Conservation (phyloP, 2,888 invertebrate genomes). For the Brenthis ino region DNA sequence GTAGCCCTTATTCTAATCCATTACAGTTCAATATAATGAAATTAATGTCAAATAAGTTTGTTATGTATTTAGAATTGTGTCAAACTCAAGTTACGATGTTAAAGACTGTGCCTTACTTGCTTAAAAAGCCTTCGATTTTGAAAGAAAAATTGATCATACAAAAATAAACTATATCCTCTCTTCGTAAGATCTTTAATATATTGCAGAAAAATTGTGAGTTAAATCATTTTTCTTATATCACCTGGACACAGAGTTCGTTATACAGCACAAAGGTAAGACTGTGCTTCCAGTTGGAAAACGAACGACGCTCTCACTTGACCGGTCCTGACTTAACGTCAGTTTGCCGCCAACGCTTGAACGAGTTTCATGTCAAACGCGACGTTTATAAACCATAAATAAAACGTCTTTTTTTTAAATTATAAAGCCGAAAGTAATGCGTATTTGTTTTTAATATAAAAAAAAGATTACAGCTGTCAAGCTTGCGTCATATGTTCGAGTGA, state of each 20-base stretch:
- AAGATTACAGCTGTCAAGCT: slow-evolving; percentile 22
- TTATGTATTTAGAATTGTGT: not conserved
- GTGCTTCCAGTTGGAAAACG: slow-evolving; percentile 52
- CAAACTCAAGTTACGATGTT: not conserved
- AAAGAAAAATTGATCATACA: not conserved
- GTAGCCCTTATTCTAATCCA: slow-evolving; percentile 12
- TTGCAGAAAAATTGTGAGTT: not conserved
- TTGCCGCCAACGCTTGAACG: slow-evolving; percentile 60
- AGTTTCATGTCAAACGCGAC: slow-evolving; percentile 55
- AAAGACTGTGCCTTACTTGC: not conserved
- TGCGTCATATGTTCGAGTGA: slow-evolving; percentile 43
- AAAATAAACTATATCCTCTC: not conserved
- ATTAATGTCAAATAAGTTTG: not conserved
- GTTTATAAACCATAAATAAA: slow-evolving; percentile 53
- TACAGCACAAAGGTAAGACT: slow-evolving; percentile 29
- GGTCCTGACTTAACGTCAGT: slow-evolving; percentile 59
- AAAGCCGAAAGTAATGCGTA: slow-evolving; percentile 12
- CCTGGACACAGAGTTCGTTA: slow-evolving; percentile 8
- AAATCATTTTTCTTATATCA: slow-evolving; percentile 14
- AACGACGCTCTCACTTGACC: slow-evolving; percentile 67
- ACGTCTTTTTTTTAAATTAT: slow-evolving; percentile 38
- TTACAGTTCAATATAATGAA: not conserved
- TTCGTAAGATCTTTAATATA: not conserved
- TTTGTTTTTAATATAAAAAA: slow-evolving; percentile 13
- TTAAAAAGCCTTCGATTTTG: slow-evolving; percentile 3